Conservation (phyloP, 1,140 invertebrate species). For the Megathymus violae region DNA sequence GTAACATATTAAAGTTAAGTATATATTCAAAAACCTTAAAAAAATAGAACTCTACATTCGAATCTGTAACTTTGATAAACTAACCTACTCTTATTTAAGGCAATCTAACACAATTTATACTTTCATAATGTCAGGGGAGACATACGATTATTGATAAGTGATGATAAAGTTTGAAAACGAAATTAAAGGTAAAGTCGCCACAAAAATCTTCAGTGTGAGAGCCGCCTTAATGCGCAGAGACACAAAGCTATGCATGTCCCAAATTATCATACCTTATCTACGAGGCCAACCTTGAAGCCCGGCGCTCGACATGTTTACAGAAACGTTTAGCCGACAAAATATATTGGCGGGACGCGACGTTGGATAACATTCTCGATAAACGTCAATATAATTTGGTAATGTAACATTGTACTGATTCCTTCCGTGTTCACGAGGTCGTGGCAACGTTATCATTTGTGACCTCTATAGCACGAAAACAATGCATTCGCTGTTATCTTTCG, state of each 20-base stretch:
- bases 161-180: too few species aligned
- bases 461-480: conserved; percentile 64
- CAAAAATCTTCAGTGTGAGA: not conserved
- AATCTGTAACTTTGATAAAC: not conserved
- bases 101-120: not conserved
- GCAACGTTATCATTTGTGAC: conserved; percentile 66
- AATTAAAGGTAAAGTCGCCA: too few species aligned
- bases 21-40: too few species aligned
- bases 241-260: conserved; percentile 53
- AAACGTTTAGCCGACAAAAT: conserved; percentile 58
- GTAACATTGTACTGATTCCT: conserved; percentile 57
- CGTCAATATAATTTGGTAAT: conserved; percentile 52
- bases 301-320: conserved; percentile 65
- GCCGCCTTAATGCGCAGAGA: conserved; percentile 9
- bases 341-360: conserved; percentile 38
- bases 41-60: too few species aligned
- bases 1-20: too few species aligned
- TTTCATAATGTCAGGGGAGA: not conserved
- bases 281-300: conserved; percentile 76
- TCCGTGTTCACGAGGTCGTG: conserved; percentile 65
- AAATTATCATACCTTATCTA: conserved; percentile 74
- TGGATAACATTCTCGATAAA: conserved; percentile 30
- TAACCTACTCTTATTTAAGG: not conserved
- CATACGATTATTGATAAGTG: not conserved
- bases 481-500: conserved; percentile 62